Base-by-base conservation (phyloP, 2,797 vertebrate species). In the Hydrocynus forskahlii region DNA sequence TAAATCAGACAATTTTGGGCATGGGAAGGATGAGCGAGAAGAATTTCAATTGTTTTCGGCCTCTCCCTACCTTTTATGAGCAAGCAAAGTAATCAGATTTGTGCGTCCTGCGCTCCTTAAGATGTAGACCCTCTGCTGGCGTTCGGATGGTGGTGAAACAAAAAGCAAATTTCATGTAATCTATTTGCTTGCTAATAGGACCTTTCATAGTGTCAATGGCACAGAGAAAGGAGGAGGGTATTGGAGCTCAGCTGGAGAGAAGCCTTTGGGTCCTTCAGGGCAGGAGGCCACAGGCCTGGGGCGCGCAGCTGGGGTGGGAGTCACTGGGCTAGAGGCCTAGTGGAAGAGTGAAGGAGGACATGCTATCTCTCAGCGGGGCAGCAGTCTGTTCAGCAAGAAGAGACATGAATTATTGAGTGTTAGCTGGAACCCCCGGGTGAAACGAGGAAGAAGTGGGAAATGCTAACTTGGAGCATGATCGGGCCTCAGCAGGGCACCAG, bases 181-280 rank as follows among this genome's bases (percentile, higher is more conserved):
- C 84, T 88, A 85, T 88, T 88, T 84, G 87, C 88, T 83, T 85
- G 86, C 88, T 91, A 93, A 94, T 92, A 85, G 86, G 81, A 89
- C 90, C 89, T 87, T 89, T 25, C 38, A 83, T 89, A 80, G 81
- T 76, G 38, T 85, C 85, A 2, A 2, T 38, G 79, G 84, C 86
- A 71, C 77, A 23, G 21, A 48, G 12, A 10, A 52, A 50, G 59
- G 67, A 85, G 88, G 69, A 90, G 87, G 83, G 78, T 84, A 91
- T 93, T 92, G 92, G 90, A 87, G 89, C 92, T 89, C 91, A 93
- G 93, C 89, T 91, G 90, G 90, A 88, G 84, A 88, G 84, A 89
- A 73, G 85, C 90, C 85, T 87, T 85, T 88, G 89, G 90, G 88
- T 90, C 88, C 91, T 92, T 91, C 17, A 43, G 88, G 90, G 90